A percentile compares a stretch with the other conserved stretches of the same genome.
Conservation (phyloP, 2,888 invertebrate species). For the Eilema caniola region DNA sequence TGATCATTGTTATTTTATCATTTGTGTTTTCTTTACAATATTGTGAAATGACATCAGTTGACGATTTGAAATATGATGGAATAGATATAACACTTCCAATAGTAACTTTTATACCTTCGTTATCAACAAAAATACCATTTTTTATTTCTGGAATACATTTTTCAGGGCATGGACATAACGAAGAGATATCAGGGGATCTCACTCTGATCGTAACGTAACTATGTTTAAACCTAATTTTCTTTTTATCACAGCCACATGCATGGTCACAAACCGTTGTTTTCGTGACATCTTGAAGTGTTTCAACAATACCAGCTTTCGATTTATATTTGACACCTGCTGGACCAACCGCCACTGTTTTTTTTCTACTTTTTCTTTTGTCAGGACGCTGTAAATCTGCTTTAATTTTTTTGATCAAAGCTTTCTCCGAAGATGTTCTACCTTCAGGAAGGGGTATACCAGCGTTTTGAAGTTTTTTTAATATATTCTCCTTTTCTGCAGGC, state of each 20-base stretch:
- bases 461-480: neutral
- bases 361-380: slow-evolving; percentile 20
- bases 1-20: neutral
- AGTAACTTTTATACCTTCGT: slow-evolving; percentile 74
- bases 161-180: slow-evolving; percentile 68
- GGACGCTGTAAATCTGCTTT: neutral
- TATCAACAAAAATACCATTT: slow-evolving; percentile 68
- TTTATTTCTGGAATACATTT: slow-evolving; percentile 71
- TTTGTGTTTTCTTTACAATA: neutral
- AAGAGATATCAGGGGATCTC: slow-evolving; percentile 73
- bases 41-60: neutral
- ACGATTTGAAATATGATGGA: slow-evolving; percentile 51
- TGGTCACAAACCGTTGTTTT: slow-evolving; percentile 72
- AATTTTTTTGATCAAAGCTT: slow-evolving; percentile 38
- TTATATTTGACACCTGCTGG: slow-evolving; percentile 11
- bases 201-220: slow-evolving; percentile 76
- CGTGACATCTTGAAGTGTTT: slow-evolving; percentile 64
- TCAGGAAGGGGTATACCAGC: neutral
- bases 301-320: slow-evolving; percentile 51
- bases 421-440: slow-evolving; percentile 47
- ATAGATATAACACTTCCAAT: slow-evolving; percentile 65
- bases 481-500: neutral
- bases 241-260: slow-evolving; percentile 73
- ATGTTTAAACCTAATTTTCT: slow-evolving; percentile 76
- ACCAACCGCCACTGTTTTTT: slow-evolving; percentile 25